phyloP scores from a whole-genome alignment of 2,797 vertebrate species.

The Otolemur crassicaudatus region DNA sequence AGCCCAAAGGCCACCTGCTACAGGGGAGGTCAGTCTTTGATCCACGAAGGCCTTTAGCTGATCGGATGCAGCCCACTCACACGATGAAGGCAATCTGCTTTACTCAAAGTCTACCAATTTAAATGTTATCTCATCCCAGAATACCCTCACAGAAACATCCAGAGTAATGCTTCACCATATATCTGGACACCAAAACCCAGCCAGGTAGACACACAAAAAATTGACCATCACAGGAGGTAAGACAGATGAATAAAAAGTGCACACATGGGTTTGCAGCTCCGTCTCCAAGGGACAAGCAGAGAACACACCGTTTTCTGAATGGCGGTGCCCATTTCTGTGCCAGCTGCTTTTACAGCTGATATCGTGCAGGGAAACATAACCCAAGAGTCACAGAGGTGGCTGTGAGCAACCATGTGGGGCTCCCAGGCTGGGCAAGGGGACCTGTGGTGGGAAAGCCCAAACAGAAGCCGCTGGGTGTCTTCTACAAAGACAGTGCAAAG shows the following conservation, averaged over 20 bases:
- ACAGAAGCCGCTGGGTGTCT: background rate
- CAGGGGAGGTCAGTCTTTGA: background rate
- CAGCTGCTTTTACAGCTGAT: background rate
- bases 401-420: too few relatives aligned
- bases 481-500: background rate
- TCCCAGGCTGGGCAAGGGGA: background rate
- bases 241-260: background rate
- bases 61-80: background rate
- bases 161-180: background rate
- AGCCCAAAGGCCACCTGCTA: background rate
- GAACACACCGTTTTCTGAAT: background rate
- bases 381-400: too few relatives aligned
- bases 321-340: background rate
- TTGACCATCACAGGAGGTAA: background rate
- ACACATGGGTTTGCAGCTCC: background rate
- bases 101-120: background rate
- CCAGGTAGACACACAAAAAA: background rate
- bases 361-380: background rate
- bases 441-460: background rate
- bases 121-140: background rate
- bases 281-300: background rate
- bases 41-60: background rate
- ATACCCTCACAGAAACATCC: background rate
- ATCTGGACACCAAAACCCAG: background rate
- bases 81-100: background rate